Conservation (phyloP, 2,888 invertebrate genomes). For the Ophioninae sp. region DNA sequence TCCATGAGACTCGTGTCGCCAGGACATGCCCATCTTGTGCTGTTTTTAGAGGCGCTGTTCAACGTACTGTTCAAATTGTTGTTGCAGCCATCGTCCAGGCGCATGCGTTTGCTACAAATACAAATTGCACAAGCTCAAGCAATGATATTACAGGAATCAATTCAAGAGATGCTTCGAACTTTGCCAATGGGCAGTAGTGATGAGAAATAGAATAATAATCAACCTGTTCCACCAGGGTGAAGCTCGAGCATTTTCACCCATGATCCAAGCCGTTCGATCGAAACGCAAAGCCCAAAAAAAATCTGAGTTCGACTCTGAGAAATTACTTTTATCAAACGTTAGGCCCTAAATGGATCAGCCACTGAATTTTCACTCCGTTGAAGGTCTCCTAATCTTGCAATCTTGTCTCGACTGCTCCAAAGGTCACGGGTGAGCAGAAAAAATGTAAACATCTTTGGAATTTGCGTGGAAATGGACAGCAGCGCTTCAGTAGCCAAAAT, state of each 20-base stretch:
- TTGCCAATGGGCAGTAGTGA: neutral
- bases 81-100: constrained; percentile 76
- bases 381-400: neutral
- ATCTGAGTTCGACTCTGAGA: neutral
- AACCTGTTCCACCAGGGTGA: constrained; percentile 71
- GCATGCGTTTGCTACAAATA: constrained; percentile 74
- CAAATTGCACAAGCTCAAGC: neutral
- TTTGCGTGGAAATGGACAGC: constrained; percentile 28
- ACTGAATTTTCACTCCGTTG: neutral
- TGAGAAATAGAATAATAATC: constrained; percentile 34
- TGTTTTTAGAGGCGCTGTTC: constrained; percentile 70
- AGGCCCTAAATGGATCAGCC: neutral
- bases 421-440: constrained; percentile 25
- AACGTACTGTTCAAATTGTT: constrained; percentile 74
- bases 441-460: constrained; percentile 28
- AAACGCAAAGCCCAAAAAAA: neutral
- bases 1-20: constrained; percentile 78
- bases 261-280: constrained; percentile 19
- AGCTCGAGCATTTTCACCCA: constrained; percentile 57
- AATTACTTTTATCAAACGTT: neutral
- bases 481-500: constrained; percentile 22
- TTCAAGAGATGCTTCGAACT: neutral
- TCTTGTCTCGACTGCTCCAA: neutral
- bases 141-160: neutral
- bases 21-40: constrained; percentile 74